Evolutionary conservation across 2,888 invertebrate species (phyloP), one percentile per base, ranked within the genome.

Genomic region (Synanthedon formicaeformis): DNA sequence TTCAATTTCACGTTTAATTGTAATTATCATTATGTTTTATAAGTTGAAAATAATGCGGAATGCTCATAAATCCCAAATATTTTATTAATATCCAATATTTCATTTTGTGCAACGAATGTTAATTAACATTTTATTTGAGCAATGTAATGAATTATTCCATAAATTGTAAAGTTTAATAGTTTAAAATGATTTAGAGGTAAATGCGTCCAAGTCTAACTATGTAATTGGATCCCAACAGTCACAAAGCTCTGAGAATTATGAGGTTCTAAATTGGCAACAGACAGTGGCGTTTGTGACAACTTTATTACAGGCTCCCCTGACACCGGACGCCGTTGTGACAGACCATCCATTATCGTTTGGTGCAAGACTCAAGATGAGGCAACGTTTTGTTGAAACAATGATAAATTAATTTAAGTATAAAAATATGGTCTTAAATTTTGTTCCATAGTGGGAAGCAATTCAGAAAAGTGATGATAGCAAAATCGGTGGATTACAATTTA

Each of bases 181-280:
- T 8, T 10, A 34, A 34, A 34, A 34, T 10, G 34, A 34, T 34
- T 34, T 34, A 34, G 34, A 34, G 34, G 34, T 10, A 34, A 34
- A 34, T 34, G 34, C 34, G 34, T 34, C 10, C 34, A 34, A 34
- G 8, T 34, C 34, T 34, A 8, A 34, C 34, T 34, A 10, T 34
- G 34, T 8, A 52, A 51, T 57, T 51, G 52, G 53, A 51, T 51
- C 49, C 55, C 52, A 54, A 41, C 45, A 45, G 45, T 45, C 12
- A 45, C 13, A 45, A 45, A 45, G 45, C 13, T 12, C 16, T 41
- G 45, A 51, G 41, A 54, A 52, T 57, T 54, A 78, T 75, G 73
- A 71, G 68, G 63, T 66, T 67, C 65, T 70, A 71, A 73, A 73
- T 71, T 66, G 67, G 66, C 58, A 67, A 67, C 66, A 69, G 66